phyloP scores from a whole-genome alignment of 2,888 invertebrate genomes.

The Nycteola revayana region DNA sequence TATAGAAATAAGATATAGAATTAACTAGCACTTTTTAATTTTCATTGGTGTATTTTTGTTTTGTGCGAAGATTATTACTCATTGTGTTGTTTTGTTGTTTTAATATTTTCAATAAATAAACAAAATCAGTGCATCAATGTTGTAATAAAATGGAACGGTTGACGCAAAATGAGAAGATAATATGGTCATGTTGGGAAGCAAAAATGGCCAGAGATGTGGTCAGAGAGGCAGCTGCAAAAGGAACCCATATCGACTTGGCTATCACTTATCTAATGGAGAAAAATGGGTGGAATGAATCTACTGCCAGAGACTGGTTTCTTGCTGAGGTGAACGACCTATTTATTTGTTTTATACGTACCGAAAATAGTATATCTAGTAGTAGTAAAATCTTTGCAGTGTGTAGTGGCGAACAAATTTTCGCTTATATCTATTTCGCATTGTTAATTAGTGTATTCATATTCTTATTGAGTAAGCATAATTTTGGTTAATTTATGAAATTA shows the following conservation, averaged over 20 bases:
- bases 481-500: no score
- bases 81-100: conserved; percentile 14
- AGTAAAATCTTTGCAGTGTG: no score
- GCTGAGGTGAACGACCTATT: conserved; percentile 70
- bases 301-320: conserved; percentile 79
- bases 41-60: conserved; percentile 27
- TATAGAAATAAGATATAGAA: neutral
- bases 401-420: no score
- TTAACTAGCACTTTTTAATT: neutral
- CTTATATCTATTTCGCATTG: no score
- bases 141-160: conserved; percentile 76
- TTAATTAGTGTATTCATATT: no score
- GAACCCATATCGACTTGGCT: conserved; percentile 83
- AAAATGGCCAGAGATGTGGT: conserved; percentile 84
- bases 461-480: no score
- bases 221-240: conserved; percentile 86
- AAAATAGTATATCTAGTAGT: no score
- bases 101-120: neutral
- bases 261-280: conserved; percentile 80
- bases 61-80: conserved; percentile 21
- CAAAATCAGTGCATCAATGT: conserved; percentile 15
- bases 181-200: conserved; percentile 85
- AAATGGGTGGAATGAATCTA: conserved; percentile 75
- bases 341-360: conserved; percentile 7
- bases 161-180: conserved; percentile 79